Evolutionary conservation across 2,797 vertebrate genomes (phyloP), one percentile per base, ranked within the genome.

Genomic region (Pagetopsis macropterus): DNA sequence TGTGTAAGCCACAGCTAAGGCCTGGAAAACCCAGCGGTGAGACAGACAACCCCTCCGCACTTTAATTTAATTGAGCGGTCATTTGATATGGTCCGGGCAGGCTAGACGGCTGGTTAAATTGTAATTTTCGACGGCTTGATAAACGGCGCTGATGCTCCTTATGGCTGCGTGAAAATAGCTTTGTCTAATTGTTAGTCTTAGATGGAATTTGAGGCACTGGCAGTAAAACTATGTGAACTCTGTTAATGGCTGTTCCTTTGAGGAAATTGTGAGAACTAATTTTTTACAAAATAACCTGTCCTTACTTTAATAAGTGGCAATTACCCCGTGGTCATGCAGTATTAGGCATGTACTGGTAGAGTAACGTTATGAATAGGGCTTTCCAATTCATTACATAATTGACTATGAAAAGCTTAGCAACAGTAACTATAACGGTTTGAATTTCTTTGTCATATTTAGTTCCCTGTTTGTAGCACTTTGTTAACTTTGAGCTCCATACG

Each of bases 1-100:
- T 91, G 86, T 89, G 82, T 88, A 88, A 91, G 87, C 88, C 79
- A 68, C 84, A 85, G 78, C 60, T 82, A 80, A 89, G 64, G 77
- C 84, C 79, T 72, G 79, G 79, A 77, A 90, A 91, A 88, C 68
- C 82, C 68, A 83, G 81, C 16, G 56, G 72, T 78, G 84, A 85
- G 82, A 85, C 82, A 55, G 79, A 72, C 79, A 84, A 79, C 62
- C 79, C 27, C 66, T 61, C 11, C 64, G 68, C 72, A 68, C 82
- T 89, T 84, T 87, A 90, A 90, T 88, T 84, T 82, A 85, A 90
- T 87, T 80, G 82, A 81, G 67, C 37, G 51, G 90, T 84, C 84
- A 93, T 87, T 83, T 64, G 87, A 91, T 89, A 79, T 48, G 76
- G 80, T 67, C 75, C 44, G 31, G 64, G 65, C 83, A 59, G 83